These are phyloP conservation scores for Agrotis segetum DNA, from an alignment of 2,888 invertebrate species.

Conservation along the genomic window DNA sequence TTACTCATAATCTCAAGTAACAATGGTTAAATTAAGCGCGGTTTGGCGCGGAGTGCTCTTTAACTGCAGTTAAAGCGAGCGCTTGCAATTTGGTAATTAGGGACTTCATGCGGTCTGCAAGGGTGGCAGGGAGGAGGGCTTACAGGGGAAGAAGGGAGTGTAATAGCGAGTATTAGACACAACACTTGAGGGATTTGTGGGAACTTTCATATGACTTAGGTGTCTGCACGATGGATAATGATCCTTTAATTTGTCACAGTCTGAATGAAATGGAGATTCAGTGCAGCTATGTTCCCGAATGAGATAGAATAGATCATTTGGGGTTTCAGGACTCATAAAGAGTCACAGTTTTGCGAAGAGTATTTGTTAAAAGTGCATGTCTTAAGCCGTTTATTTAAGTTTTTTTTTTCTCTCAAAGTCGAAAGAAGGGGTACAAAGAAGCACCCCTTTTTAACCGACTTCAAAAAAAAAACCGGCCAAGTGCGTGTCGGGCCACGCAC, in stretches of 20 bases:
- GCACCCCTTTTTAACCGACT: too few relatives aligned
- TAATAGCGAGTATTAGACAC: constrained; percentile 55
- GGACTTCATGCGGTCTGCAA: constrained; percentile 55
- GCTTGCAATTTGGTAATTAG: constrained; percentile 77
- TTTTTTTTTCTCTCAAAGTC: too few relatives aligned
- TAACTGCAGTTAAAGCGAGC: constrained; percentile 69
- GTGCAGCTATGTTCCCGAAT: not conserved
- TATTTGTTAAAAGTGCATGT: not conserved
- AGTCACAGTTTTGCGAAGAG: not conserved
- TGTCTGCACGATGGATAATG: constrained; percentile 29
- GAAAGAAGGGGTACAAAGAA: too few relatives aligned
- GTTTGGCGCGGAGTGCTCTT: constrained; percentile 71
- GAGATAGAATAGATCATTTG: not conserved
- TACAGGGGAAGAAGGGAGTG: constrained; percentile 10
- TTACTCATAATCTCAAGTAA: constrained; percentile 57
- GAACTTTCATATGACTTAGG: constrained; percentile 40
- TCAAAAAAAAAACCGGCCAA: too few relatives aligned
- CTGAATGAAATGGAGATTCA: not conserved
- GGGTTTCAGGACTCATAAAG: not conserved
- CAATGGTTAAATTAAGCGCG: constrained; percentile 79
- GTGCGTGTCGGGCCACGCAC: too few relatives aligned
- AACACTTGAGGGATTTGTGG: constrained; percentile 65
- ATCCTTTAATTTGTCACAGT: constrained; percentile 39
- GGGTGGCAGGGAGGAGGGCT: constrained; percentile 16
- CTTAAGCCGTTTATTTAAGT: too few relatives aligned